phyloP scores from a whole-genome alignment of 2,888 invertebrate species.

The Hipparchia sbordonii region DNA sequence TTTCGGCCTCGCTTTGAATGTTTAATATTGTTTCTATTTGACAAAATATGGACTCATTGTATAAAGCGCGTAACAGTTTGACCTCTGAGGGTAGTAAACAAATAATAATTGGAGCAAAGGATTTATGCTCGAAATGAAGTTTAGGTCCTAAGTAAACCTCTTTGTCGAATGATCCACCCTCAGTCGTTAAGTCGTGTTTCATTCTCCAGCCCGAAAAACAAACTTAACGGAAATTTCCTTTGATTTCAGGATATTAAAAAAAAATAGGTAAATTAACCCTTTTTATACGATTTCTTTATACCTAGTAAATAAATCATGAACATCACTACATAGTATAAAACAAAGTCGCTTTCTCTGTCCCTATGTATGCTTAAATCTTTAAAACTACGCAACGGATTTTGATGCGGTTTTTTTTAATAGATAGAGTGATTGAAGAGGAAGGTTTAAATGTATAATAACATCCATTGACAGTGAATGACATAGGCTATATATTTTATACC shows the following conservation, averaged over 20 bases:
- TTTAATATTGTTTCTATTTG: background rate
- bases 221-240: background rate
- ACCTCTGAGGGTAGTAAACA: constrained; percentile 56
- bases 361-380: no score
- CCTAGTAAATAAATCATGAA: no score
- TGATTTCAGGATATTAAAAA: constrained; percentile 3
- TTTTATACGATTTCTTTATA: no score
- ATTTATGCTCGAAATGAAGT: constrained; percentile 71
- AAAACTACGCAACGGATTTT: no score
- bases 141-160: constrained; percentile 74
- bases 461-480: no score
- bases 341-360: no score
- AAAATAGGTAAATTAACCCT: background rate
- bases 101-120: constrained; percentile 74
- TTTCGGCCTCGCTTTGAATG: background rate
- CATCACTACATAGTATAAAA: no score
- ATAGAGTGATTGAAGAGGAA: no score
- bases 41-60: constrained; percentile 27
- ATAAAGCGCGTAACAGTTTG: constrained; percentile 54
- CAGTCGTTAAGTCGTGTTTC: constrained; percentile 42
- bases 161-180: constrained; percentile 59
- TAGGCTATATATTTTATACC: no score
- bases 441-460: no score
- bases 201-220: constrained; percentile 3
- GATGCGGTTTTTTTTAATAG: no score